phyloP scores from a whole-genome alignment of 2,113 vertebrate species.

The Myiozetetes cayanensis region DNA sequence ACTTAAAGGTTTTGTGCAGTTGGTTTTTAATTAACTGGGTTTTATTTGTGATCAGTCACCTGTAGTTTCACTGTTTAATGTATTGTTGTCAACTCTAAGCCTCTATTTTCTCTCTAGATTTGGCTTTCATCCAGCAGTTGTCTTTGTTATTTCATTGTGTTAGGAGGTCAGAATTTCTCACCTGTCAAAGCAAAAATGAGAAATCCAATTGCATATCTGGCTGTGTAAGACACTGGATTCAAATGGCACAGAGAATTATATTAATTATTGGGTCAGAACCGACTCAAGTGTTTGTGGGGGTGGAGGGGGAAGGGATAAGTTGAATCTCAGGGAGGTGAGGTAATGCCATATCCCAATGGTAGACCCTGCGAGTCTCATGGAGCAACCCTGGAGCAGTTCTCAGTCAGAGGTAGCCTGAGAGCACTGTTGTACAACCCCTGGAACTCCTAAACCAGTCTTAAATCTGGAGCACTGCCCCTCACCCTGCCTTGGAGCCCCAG shows the following conservation, averaged over 20 bases:
- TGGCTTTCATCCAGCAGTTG: not conserved
- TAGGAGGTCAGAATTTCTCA: not conserved
- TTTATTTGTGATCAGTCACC: not conserved
- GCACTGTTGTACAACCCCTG: no score
- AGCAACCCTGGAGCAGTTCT: not conserved
- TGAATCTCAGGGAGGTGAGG: not conserved
- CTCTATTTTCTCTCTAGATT: not conserved
- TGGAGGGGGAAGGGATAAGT: not conserved
- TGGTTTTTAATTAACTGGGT: not conserved
- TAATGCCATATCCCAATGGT: not conserved
- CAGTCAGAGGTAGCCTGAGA: not conserved
- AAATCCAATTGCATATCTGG: not conserved
- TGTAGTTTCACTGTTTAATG: not conserved
- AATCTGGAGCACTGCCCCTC: not conserved
- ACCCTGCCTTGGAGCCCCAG: not conserved
- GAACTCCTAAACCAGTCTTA: not conserved
- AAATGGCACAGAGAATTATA: not conserved
- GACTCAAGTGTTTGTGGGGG: no score
- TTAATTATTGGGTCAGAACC: not conserved
- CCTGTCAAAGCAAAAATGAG: not conserved
- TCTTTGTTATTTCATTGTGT: not conserved
- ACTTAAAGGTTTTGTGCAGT: not conserved
- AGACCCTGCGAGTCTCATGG: not conserved
- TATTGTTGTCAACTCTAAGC: not conserved
- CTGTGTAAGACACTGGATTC: not conserved